Conservation (phyloP, 1,140 invertebrate species). For the Drosophila ficusphila region DNA sequence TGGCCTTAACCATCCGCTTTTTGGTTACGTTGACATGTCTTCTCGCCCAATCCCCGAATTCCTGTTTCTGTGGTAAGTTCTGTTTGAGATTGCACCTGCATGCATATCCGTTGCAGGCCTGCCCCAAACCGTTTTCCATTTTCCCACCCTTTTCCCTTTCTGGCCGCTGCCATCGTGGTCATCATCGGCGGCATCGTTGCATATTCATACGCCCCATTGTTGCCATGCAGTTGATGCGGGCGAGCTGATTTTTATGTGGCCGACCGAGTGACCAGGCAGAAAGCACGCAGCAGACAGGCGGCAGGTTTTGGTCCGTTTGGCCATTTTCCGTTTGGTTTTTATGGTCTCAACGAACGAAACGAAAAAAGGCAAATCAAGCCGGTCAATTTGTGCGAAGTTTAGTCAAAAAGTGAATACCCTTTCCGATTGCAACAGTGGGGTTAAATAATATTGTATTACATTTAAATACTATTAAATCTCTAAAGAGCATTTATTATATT, state of each 20-base stretch:
- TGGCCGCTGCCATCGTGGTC: conserved; percentile 42
- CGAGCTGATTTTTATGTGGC: conserved; percentile 74
- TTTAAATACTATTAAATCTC: background rate
- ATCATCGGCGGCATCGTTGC: conserved; percentile 58
- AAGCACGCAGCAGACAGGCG: conserved; percentile 50
- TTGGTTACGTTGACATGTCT: conserved; percentile 48
- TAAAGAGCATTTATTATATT: too few species aligned
- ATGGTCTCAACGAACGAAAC: conserved; percentile 38
- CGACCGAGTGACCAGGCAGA: too few species aligned
- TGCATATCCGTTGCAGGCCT: conserved; percentile 56
- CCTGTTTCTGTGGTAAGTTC: conserved; percentile 46
- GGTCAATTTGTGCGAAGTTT: background rate
- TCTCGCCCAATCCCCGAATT: background rate
- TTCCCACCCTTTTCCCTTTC: conserved; percentile 25
- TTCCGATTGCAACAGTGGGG: background rate
- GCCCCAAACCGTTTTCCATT: conserved; percentile 8
- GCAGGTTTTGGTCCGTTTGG: conserved; percentile 58
- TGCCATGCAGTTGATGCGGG: conserved; percentile 58
- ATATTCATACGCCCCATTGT: conserved; percentile 68
- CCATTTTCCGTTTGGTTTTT: conserved; percentile 74
- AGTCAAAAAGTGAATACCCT: conserved; percentile 31
- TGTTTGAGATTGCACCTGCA: conserved; percentile 76
- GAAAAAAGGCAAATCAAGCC: conserved; percentile 27
- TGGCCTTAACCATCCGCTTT: conserved; percentile 50
- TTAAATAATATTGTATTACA: background rate